Base-by-base conservation (phyloP, 2,797 vertebrate genomes). In the Yasuhikotakia modesta region DNA sequence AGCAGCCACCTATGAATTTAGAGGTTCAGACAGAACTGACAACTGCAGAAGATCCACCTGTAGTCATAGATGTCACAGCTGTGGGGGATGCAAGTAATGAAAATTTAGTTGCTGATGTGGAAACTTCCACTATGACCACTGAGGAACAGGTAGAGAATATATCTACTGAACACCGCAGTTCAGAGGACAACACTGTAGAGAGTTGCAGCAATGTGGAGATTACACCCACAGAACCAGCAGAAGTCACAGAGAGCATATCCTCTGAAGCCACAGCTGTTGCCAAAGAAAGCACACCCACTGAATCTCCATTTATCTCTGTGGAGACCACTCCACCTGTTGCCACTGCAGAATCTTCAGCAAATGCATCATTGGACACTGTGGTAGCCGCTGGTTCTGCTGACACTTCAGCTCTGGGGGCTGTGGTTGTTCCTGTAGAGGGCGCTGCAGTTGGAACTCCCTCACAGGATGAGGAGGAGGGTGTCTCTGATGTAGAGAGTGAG, bases 401-500 rank as follows among this genome's bases (percentile, higher is more conserved):
- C 73, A 24, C 61, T n/a, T n/a, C 65, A 10, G 45, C 87, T 11
- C 86, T 88, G 6, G 52, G 45, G n/a, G 10, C 72, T 52, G 57
- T 50, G 14, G n/a, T 76, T 14, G 68, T 60, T 8, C 48, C 60
- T 13, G 45, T 60, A 74, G 76, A 77, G 79, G 84, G 84, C 83
- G 81, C 87, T 1, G 91, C 89, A 1, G 94, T 95, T 76, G 96
- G 96, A 68, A 99, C 96, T 0, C 96, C 96, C 0, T 99, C 97
- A 1, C 98, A 99, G 74, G 98, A 99, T 4, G 98, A 99, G 58
- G 98, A 99, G 87, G 98, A 99, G 61, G 95, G 95, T 0, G 92
- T 98, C 2, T 99, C 97, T 0, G 98, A 99, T 1, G 97, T 97
- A 22, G 98, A 99, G 88, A 99, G 98, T 0, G 98, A 99, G 84